A percentile compares a stretch with the other conserved stretches of the same genome.
Evolutionary conservation across 2,113 vertebrate genomes (phyloP).

Genomic region (Motacilla tschutschensis): DNA sequence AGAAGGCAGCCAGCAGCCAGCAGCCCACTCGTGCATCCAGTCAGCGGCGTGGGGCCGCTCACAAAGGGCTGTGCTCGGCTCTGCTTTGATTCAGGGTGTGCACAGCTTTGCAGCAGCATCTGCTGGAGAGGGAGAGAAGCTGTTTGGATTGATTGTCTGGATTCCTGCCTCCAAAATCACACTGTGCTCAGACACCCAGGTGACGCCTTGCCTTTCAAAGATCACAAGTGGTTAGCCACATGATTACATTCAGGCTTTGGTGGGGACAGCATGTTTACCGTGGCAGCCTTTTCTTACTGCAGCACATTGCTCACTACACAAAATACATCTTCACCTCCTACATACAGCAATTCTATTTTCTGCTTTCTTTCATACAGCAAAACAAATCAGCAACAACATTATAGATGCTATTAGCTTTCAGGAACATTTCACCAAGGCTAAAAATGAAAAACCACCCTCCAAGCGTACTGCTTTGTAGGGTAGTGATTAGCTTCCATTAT

Average conservation of each 20-base stretch:
- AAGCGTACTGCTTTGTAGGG: background rate
- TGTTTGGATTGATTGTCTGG: background rate
- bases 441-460: background rate
- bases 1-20: rapidly evolving
- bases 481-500: background rate
- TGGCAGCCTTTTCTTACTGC: background rate
- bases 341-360: conserved; percentile 38
- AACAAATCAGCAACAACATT: conserved; percentile 30
- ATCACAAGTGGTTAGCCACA: background rate
- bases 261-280: background rate
- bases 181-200: background rate
- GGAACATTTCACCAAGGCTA: conserved; percentile 18
- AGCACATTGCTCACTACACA: background rate
- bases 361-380: conserved; percentile 31
- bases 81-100: background rate
- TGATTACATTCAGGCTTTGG: background rate
- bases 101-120: rapidly evolving
- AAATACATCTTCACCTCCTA: conserved; percentile 30
- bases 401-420: conserved; percentile 29
- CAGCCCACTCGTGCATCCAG: rapidly evolving
- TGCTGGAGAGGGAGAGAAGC: background rate
- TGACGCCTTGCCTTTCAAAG: background rate
- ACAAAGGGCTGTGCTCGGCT: background rate
- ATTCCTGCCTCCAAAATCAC: background rate
- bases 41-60: rapidly evolving